Percentiles rank a stretch among this genome's conserved stretches.
Evolutionary conservation across 2,797 vertebrate genomes (phyloP).

Genomic region (Nannoperca obscura): DNA sequence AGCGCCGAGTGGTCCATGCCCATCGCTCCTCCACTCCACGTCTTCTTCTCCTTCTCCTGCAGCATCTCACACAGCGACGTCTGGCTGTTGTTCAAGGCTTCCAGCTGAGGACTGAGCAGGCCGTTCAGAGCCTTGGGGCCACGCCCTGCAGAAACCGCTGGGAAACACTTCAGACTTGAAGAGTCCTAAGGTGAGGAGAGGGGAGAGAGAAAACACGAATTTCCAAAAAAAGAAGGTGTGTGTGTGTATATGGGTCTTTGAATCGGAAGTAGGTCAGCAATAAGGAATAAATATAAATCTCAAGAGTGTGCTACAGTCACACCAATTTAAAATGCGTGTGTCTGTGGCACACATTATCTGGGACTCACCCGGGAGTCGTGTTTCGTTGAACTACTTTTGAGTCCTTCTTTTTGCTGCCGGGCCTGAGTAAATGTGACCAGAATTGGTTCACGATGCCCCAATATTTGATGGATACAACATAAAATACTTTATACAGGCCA

Average conservation of each 20-base stretch:
- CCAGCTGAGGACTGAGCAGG: slow-evolving; percentile 90
- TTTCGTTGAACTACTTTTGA: slow-evolving; percentile 62
- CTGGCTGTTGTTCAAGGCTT: slow-evolving; percentile 94
- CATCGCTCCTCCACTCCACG: slow-evolving; percentile 84
- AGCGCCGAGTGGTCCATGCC: slow-evolving; percentile 95
- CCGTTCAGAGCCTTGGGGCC: slow-evolving; percentile 92
- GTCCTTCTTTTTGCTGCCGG: slow-evolving; percentile 29
- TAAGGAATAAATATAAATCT: slow-evolving; percentile 27
- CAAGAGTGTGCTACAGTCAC: slow-evolving; percentile 17
- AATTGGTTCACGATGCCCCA: slow-evolving; percentile 3
- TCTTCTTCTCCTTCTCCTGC: slow-evolving; percentile 93
- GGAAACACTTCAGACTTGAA: slow-evolving; percentile 65
- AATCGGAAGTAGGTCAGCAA: slow-evolving; percentile 47
- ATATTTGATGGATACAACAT: slow-evolving; percentile 14
- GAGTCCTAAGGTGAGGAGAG: slow-evolving; percentile 58
- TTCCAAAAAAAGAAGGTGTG: slow-evolving; percentile 6
- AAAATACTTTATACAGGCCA: neutral
- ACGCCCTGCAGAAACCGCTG: slow-evolving; percentile 81
- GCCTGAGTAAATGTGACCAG: slow-evolving; percentile 13
- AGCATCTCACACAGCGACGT: slow-evolving; percentile 96
- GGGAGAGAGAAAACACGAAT: slow-evolving; percentile 20
- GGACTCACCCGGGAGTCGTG: slow-evolving; percentile 41
- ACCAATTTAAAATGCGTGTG: slow-evolving; percentile 34
- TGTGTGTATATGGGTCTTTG: slow-evolving; percentile 8
- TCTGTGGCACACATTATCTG: slow-evolving; percentile 46